These are phyloP conservation scores for Scartelaos histophorus DNA, from an alignment of 2,113 vertebrate species.

Conservation along the genomic window DNA sequence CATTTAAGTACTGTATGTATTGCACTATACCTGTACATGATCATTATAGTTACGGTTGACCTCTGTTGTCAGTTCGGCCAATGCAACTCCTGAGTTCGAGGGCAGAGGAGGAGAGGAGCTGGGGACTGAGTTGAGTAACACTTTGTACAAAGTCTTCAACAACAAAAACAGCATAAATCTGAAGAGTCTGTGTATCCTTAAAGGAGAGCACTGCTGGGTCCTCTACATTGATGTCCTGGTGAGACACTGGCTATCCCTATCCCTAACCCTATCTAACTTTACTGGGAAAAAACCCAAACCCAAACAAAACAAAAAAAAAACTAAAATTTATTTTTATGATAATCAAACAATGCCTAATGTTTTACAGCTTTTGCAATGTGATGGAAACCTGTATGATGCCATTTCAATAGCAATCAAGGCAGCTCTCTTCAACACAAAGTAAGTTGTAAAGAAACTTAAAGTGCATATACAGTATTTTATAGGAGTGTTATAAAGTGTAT, in stretches of 20 bases:
- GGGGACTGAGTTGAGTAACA: conserved; percentile 88
- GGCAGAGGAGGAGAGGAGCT: conserved; percentile 95
- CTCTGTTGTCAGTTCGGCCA: conserved; percentile 84
- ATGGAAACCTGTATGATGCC: conserved; percentile 93
- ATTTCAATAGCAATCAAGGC: conserved; percentile 94
- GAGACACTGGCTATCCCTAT: conserved; percentile 16
- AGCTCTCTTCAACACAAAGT: conserved; percentile 98
- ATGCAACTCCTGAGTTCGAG: conserved; percentile 94
- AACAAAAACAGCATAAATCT: conserved; percentile 84
- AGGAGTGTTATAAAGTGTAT: neutral
- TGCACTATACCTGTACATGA: neutral
- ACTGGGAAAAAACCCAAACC: neutral
- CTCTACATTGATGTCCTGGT: conserved; percentile 97
- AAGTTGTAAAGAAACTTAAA: conserved; percentile 30
- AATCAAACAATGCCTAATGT: conserved; percentile 8
- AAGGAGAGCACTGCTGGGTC: conserved; percentile 94
- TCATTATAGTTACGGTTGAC: too few species aligned
- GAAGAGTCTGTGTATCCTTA: conserved; percentile 84
- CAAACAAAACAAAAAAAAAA: too few species aligned
- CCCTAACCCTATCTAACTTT: neutral
- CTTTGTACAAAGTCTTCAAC: conserved; percentile 89
- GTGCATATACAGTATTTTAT: neutral
- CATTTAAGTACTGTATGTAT: too few species aligned
- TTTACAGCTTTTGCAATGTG: conserved; percentile 90
- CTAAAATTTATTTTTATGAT: neutral